Conservation (phyloP, 2,797 vertebrate species). For the Myiotriccus ornatus region DNA sequence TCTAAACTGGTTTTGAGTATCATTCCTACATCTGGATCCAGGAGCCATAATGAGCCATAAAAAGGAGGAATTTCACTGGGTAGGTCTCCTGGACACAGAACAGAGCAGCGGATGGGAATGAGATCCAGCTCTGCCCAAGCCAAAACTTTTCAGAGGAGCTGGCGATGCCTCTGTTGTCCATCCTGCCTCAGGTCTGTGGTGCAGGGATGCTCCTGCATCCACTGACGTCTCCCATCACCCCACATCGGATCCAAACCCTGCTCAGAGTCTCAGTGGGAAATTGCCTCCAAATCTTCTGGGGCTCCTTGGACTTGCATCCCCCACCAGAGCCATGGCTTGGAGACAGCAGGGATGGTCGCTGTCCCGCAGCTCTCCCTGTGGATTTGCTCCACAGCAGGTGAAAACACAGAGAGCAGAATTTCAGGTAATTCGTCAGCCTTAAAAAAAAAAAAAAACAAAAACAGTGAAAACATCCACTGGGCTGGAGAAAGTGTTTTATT, state of each 20-base stretch:
- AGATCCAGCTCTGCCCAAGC: constrained; percentile 7
- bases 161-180: background rate
- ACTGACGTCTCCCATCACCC: background rate
- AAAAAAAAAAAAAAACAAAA: background rate
- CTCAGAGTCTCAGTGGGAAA: background rate
- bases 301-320: background rate
- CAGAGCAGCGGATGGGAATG: constrained; percentile 10
- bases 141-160: background rate
- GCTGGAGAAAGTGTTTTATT: background rate
- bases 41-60: background rate
- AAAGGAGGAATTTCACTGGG: constrained; percentile 23
- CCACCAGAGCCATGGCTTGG: background rate
- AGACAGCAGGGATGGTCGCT: accelerated
- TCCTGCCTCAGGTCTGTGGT: accelerated
- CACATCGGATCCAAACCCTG: accelerated
- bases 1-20: background rate
- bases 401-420: background rate
- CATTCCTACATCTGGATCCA: background rate
- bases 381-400: background rate
- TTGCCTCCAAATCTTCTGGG: background rate
- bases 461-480: background rate
- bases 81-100: constrained; percentile 32
- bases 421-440: background rate
- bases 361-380: background rate
- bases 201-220: background rate